Evolutionary conservation across 2,888 invertebrate species (phyloP).

Genomic region (Caenorhabditis afra): DNA sequence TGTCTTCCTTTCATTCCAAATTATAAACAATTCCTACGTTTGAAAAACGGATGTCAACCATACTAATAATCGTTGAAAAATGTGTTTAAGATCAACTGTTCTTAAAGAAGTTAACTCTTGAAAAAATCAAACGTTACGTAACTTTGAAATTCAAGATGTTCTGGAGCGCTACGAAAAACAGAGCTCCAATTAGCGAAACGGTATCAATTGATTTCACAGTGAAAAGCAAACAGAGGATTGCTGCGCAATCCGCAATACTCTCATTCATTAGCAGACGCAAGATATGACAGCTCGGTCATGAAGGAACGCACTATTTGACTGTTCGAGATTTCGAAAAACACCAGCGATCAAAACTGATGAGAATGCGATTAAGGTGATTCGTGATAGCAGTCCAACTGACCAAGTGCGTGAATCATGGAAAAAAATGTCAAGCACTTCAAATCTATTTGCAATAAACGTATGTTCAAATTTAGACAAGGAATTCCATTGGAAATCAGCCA

Average conservation of each 20-base stretch:
- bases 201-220: not conserved
- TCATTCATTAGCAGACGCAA: conserved; percentile 38
- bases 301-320: not conserved
- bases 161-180: too few relatives aligned
- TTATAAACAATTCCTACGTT: too few relatives aligned
- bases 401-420: conserved; percentile 37
- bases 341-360: conserved; percentile 10
- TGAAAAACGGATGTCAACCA: too few relatives aligned
- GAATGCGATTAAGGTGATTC: conserved; percentile 11
- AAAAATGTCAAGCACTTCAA: conserved; percentile 19
- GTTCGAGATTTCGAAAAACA: not conserved
- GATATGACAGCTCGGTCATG: conserved; percentile 54
- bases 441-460: not conserved
- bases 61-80: too few relatives aligned
- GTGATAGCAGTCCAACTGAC: conserved; percentile 23
- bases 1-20: too few relatives aligned
- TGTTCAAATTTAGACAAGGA: conserved; percentile 22
- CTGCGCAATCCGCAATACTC: conserved; percentile 21
- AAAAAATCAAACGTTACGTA: too few relatives aligned
- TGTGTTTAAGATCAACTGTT: too few relatives aligned
- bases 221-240: conserved; percentile 29
- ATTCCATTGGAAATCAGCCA: too few relatives aligned
- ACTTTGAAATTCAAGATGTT: too few relatives aligned
- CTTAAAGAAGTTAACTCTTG: too few relatives aligned
- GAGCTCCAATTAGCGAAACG: not conserved